Evolutionary conservation across 2,113 vertebrate genomes (phyloP), one percentile per base, ranked within the genome.

Genomic region (Chloropsis cyanopogon): DNA sequence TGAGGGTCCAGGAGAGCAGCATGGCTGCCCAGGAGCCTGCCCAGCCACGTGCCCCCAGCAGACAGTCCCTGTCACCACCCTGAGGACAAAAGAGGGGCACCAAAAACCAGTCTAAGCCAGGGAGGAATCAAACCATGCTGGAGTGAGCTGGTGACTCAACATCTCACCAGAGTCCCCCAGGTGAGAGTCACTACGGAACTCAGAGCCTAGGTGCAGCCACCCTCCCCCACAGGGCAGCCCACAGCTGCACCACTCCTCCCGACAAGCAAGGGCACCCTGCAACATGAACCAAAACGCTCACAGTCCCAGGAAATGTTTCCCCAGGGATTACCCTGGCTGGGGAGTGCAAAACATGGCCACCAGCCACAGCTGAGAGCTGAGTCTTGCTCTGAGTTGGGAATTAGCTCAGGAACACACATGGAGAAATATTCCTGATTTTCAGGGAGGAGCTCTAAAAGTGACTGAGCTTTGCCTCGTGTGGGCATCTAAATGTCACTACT

Each of bases 41-140:
- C 50, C 6, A 11, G 19, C 82, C 14, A 0, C 0, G 0, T n/a
- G 12, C 1, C 35, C 42, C 47, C 22, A 33, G 41, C 50, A 69
- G 35, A 42, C 2, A 3, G 39, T 35, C 59, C 54, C 53, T 72
- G 64, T n/a, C 72, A 39, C n/a, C 78, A 56, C 29, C 29, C 54
- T 26, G 22, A 75, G 56, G 22, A 20, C 11, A 46, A 86, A 69
- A 66, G 29, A 3, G 24, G 16, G 14, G 0, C 57, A 88, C 41
- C 41, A 68, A 88, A 63, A 71, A 42, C 44, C 71, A 4, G 13
- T 76, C 20, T 20, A 37, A 88, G 42, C 33, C 66, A 42, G 17
- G 24, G 14, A 79, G 35, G 25, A 70, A 63, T 63, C 56, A 54
- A 57, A 52, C 28, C 13, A 7, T 2, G 1, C 44, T 25, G 7